Evolutionary conservation across 2,113 vertebrate species (phyloP), one percentile per base, ranked within the genome.

Genomic region (Hyperopisus bebe): DNA sequence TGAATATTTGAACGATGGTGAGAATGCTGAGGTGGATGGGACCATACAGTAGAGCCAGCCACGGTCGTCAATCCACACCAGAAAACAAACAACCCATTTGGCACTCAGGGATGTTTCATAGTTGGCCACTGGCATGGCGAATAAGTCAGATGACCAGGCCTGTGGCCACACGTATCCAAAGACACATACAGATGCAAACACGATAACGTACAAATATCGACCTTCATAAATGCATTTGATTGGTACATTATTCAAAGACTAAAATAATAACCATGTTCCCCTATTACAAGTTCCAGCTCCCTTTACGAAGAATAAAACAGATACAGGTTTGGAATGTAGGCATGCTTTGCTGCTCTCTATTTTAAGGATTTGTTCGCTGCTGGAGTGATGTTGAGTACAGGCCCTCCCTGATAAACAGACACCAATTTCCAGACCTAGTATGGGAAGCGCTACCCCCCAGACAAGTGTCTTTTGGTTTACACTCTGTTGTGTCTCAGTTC

Each of bases 341-440:
- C 89, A 90, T 90, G 92, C 87, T 42, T 46, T 21, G 58, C 53
- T 13, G 82, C 90, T 91, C 90, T 93, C 93, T 93, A 91, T 92
- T 93, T 94, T 91, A 93, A 92, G 93, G 85, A 15, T 89, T 90
- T 91, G 88, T 42, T 92, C 91, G 1, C 86, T 90, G 89, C 91
- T 85, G 90, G 62, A 24, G 82, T 90, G 91, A 93, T 93, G 17
- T 80, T 44, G 44, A 84, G 82, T 47, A 24, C 84, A 93, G 87
- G 92, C 92, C 94, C 92, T 90, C 88, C 93, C 91, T 93, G 92
- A 93, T 91, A 93, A 93, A 93, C 92, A 94, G 48, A 93, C 89
- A 91, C 91, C 88, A 88, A 94, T 95, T 95, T 94, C 94, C 94
- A 95, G 90, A 93, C 94, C 94, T 93, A 95, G 91, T 95, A 94